Evolutionary conservation across 2,888 invertebrate species (phyloP).

Genomic region (Phoenoteleia sp.): DNA sequence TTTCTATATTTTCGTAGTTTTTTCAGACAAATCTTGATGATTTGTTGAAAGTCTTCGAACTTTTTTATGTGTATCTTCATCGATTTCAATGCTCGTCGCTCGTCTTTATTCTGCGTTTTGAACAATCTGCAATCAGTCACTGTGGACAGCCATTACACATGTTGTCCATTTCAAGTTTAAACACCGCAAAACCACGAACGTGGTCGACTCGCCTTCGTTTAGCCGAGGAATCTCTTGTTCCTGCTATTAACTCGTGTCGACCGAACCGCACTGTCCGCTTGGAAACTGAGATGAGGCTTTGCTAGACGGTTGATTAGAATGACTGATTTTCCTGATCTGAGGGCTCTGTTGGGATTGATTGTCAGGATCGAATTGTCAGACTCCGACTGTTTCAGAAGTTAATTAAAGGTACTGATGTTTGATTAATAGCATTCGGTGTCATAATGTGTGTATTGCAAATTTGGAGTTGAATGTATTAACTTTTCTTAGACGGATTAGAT

Average conservation of each 20-base stretch:
- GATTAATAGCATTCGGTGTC: not conserved
- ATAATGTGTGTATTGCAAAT: no score
- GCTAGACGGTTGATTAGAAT: slow-evolving; percentile 27
- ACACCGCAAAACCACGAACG: slow-evolving; percentile 78
- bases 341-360: slow-evolving; percentile 22
- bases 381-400: not conserved
- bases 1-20: no score
- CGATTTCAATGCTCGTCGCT: slow-evolving; percentile 38
- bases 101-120: slow-evolving; percentile 60
- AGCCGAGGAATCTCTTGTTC: slow-evolving; percentile 51
- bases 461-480: no score
- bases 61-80: no score
- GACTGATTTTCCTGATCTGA: slow-evolving; percentile 18
- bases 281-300: slow-evolving; percentile 37
- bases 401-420: not conserved
- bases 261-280: slow-evolving; percentile 35
- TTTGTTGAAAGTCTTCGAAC: no score
- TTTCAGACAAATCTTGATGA: no score
- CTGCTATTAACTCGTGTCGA: slow-evolving; percentile 66
- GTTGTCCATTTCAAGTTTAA: slow-evolving; percentile 86
- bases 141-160: slow-evolving; percentile 84
- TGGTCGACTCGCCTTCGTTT: slow-evolving; percentile 37
- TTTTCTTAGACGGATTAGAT: no score
- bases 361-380: not conserved
- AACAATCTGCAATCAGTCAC: slow-evolving; percentile 84